Evolutionary conservation across 2,113 vertebrate genomes (phyloP), one percentile per base, ranked within the genome.

Genomic region (Engystomops pustulosus): DNA sequence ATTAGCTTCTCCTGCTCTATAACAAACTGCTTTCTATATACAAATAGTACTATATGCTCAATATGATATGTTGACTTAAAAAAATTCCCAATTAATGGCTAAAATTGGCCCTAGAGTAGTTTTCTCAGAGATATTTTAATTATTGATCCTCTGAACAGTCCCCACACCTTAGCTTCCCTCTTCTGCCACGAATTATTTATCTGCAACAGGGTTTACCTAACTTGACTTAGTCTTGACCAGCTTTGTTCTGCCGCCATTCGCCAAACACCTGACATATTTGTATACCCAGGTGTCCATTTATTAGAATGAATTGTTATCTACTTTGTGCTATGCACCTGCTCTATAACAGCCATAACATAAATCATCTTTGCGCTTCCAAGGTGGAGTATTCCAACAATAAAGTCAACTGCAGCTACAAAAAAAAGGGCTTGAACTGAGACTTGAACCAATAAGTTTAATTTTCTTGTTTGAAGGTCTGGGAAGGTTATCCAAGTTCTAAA

Each of bases 281-380:
- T n/a, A 55, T 62, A 15, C 3, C 27, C 60, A 65, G 60, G 60
- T 65, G 60, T 32, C 25, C 14, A 6, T 25, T 3, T 34, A 23
- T 27, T 15, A 62, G 58, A 62, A 30, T 32, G 25, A 34, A 5
- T 4, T 34, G 30, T 65, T 65, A 65, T 65, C 60, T 65, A 34
- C 60, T 34, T 65, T 65, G 60, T 65, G 60, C 60, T 32, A 32
- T 18, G 15, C 60, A 65, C 60, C 60, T 65, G 60, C 6, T 65
- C 17, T 32, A 32, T 18, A 15, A 32, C 6, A 34, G 32, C 60
- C 32, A 65, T 32, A 3, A 32, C 7, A 34, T 34, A 65, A 65
- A 65, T 65, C 60, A 65, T 65, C 25, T 62, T 27, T 62, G 58
- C 4, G 6, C 58, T 62, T 30, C 25, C 60, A 65, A 18, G 14